Evolutionary conservation across 2,113 vertebrate species (phyloP), one percentile per base, ranked within the genome.

Genomic region (Galbula dea): DNA sequence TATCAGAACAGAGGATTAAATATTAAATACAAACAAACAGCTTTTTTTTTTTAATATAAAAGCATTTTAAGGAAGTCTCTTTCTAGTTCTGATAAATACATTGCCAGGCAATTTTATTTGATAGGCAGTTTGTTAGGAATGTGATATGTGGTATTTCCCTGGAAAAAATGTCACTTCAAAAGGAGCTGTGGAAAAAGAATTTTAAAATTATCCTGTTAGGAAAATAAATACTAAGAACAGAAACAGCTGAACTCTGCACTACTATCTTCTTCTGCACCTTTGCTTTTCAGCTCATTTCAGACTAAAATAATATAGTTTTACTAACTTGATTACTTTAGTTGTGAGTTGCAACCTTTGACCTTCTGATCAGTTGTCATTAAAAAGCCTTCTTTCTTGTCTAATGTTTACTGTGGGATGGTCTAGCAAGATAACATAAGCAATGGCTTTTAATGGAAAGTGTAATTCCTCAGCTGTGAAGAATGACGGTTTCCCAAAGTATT

Each of bases 401-500:
- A 0, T 68, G 63, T 90, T 94, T 95, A 67, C 68, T 68, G 43
- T 61, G 51, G 55, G 67, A 45, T 74, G 48, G 59, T 67, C 67
- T 92, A 90, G 67, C 59, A 32, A 91, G 87, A 24, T 81, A 63
- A 59, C 85, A 81, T 36, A 55, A 83, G 68, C 49, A 76, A 36
- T 62, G 54, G 63, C 59, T 77, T 91, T 86, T 75, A 89, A 45
- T 19, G 52, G 91, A 29, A 95, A 83, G 84, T 65, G 37, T 46
- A 91, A 80, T 86, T 95, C 83, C 76, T 96, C 86, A 82, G 48
- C 79, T 94, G 89, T 88, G 93, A 89, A 95, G 82, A 91, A 13
- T 8, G 17, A 88, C 68, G 57, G 63, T 93, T 92, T 96, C 93
- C 87, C 79, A 86, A 86, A 95, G 79, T 83, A 54, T 87, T 68